These are phyloP conservation scores for Acromyrmex heyeri DNA, from an alignment of 1,140 invertebrate species.

Conservation along the genomic window DNA sequence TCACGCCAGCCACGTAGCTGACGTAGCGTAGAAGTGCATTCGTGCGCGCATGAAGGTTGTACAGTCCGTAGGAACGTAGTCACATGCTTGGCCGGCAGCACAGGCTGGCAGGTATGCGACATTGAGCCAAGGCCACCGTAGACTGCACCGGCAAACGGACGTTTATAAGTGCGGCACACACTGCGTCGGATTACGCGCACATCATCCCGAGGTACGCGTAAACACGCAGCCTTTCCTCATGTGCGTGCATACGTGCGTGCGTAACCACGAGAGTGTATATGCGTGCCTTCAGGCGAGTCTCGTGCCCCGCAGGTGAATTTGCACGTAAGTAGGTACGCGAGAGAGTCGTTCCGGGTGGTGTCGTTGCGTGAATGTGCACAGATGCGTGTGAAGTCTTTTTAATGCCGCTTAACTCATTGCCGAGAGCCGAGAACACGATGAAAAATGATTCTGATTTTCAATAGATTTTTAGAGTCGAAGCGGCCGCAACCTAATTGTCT, in stretches of 20 bases:
- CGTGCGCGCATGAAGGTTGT: slow-evolving; percentile 30
- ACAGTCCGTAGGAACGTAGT: slow-evolving; percentile 11
- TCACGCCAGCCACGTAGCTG: slow-evolving; percentile 25
- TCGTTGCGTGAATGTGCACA: slow-evolving; percentile 21
- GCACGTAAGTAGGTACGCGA: slow-evolving; percentile 32
- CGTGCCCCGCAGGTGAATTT: slow-evolving; percentile 61
- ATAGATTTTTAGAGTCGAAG: not conserved
- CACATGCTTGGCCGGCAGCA: slow-evolving; percentile 29
- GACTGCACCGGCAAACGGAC: slow-evolving; percentile 60
- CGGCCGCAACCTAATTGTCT: not conserved
- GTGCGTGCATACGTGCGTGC: not conserved
- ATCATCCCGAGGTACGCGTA: slow-evolving; percentile 11
- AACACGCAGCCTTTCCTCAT: not conserved
- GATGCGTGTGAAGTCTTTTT: slow-evolving; percentile 37
- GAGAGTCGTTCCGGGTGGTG: slow-evolving; percentile 39
- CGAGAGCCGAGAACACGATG: not conserved
- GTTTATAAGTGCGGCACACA: slow-evolving; percentile 35
- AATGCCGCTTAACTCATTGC: slow-evolving; percentile 41
- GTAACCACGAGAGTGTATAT: not conserved
- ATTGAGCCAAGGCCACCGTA: slow-evolving; percentile 74
- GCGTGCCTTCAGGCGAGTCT: slow-evolving; percentile 39
- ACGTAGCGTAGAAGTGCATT: slow-evolving; percentile 32
- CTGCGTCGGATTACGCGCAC: slow-evolving; percentile 1
- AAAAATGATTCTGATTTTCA: slow-evolving; percentile 35
- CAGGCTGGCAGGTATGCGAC: slow-evolving; percentile 66